Evolutionary conservation across 2,113 vertebrate genomes (phyloP).

Genomic region (Cacatua alba): DNA sequence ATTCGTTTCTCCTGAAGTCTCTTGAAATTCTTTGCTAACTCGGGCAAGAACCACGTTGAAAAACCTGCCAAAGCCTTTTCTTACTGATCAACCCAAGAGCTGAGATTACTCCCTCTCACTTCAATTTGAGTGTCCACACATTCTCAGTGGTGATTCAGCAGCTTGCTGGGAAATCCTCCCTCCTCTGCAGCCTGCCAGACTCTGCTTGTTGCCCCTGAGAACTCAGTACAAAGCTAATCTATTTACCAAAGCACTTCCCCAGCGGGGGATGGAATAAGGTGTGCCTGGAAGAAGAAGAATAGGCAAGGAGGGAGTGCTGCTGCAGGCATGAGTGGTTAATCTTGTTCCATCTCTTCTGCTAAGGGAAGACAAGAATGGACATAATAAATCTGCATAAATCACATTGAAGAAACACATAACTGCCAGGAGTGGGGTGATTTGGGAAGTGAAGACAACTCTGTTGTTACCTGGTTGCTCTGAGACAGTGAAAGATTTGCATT

Average conservation of each 20-base stretch:
- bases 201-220: neutral
- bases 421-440: neutral
- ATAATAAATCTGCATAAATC: neutral
- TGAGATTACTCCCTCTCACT: neutral
- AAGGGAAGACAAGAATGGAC: slow-evolving; percentile 26
- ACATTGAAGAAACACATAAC: neutral
- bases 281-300: neutral
- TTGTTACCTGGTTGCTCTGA: neutral
- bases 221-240: neutral
- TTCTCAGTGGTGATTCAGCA: neutral
- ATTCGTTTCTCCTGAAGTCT: neutral
- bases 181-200: neutral
- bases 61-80: neutral
- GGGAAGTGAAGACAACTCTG: neutral
- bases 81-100: neutral
- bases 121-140: neutral
- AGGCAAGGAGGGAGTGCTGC: neutral
- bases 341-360: slow-evolving; percentile 41
- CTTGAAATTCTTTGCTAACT: neutral
- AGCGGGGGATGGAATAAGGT: neutral
- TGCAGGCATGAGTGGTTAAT: slow-evolving; percentile 15
- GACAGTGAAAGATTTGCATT: neutral
- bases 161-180: neutral
- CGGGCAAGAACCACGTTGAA: neutral
- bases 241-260: neutral